Evolutionary conservation across 1,140 invertebrate species (phyloP), one percentile per base, ranked within the genome.

Genomic region (Bradysia coprophila): DNA sequence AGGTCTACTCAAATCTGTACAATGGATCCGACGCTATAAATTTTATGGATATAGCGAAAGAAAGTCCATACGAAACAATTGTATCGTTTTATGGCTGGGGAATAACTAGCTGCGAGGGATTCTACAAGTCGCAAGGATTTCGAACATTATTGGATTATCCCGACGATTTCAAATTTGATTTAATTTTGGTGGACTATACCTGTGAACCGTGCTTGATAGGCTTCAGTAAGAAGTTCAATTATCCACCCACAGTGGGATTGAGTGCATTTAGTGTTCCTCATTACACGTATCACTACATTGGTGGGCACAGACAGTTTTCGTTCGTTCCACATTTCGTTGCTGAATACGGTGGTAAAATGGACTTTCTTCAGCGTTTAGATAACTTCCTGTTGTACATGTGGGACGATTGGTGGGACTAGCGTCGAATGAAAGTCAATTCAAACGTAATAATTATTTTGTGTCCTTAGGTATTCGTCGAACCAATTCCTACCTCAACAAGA

Each of bases 171-270:
- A 28, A 28, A 28, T 28, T 28, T 22, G 41, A 42, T 21, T 16
- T 42, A 4, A 23, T 42, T 3, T 23, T 42, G 2, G 16, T 36
- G 21, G 41, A 42, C 16, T 42, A 34, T 22, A 42, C 41, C 1
- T 2, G 16, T 8, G 13, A 13, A 3, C 41, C 41, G 20, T 42
- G 41, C 20, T 22, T 36, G 4, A 9, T 42, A n/a, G 15, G 15
- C 1, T 15, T 42, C 16, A 4, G 34, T 3, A 2, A 34, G 2
- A 42, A 42, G 32, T 42, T 42, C 18, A 34, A 42, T 2, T 21
- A 34, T 33, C 28, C 41, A 34, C 41, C 20, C 13, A n/a, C 36
- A 11, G 10, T 42, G 8, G 20, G 28, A 2, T 4, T 22, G 9
- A 42, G 19, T 13, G 28, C 32, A 2, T 42, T 34, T 22, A n/a